phyloP scores from a whole-genome alignment of 2,888 invertebrate genomes.

The Cosmia pyralina region DNA sequence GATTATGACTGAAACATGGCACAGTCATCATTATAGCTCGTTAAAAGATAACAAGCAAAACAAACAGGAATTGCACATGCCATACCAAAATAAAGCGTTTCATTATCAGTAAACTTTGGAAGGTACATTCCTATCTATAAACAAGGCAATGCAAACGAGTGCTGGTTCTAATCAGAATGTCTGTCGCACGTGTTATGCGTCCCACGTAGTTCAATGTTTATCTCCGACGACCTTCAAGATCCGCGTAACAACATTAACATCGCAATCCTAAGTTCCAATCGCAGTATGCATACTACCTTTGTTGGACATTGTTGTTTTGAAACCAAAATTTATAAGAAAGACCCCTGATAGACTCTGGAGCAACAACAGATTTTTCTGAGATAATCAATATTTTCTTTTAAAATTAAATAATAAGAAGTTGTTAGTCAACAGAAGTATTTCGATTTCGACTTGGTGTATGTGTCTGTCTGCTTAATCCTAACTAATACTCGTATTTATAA shows the following conservation, averaged over 20 bases:
- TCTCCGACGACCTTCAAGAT: constrained; percentile 62
- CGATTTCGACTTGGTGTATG: background rate
- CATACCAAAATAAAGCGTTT: constrained; percentile 24
- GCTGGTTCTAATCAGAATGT: constrained; percentile 53
- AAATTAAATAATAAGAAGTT: background rate
- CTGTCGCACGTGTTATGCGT: constrained; percentile 53
- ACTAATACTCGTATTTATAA: too few species aligned
- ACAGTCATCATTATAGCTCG: background rate
- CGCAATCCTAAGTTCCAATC: constrained; percentile 23
- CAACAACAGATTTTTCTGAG: background rate
- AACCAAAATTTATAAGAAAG: background rate
- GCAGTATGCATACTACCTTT: constrained; percentile 10
- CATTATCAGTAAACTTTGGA: constrained; percentile 27
- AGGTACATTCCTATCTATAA: constrained; percentile 17
- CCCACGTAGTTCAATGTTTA: constrained; percentile 59
- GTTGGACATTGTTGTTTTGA: background rate
- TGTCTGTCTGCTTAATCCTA: background rate
- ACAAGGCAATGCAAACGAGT: constrained; percentile 37
- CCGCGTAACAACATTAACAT: constrained; percentile 36
- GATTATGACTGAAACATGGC: constrained; percentile 11
- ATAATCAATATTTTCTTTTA: background rate
- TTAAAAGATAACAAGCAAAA: constrained; percentile 4
- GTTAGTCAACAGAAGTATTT: background rate
- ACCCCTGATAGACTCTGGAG: background rate
- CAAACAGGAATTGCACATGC: constrained; percentile 20